Evolutionary conservation across 1,140 invertebrate genomes (phyloP), one percentile per base, ranked within the genome.

Genomic region (Tetramorium simillimum): DNA sequence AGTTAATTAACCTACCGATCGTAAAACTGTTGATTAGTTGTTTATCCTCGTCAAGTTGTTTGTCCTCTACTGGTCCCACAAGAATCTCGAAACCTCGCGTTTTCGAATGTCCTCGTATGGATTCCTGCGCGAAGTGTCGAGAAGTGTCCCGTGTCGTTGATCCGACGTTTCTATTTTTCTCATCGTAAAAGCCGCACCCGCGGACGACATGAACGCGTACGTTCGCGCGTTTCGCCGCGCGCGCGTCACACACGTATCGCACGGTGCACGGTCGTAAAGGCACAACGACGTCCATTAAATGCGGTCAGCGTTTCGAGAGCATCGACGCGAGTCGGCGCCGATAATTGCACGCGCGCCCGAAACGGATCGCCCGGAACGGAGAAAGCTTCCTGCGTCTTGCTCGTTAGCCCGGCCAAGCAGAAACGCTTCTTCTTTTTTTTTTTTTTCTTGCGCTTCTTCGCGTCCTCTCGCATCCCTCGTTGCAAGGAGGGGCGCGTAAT

Each of bases 291-390:
- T 62, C 77, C n/a, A 70, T 75, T 37, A 75, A 84, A 76, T 4
- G 81, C 81, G 81, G 81, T 75, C 70, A 76, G 53, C 70, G 70
- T 75, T 60, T 81, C 69, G 80, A 58, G 56, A 84, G 81, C 53
- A 51, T 75, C n/a, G 43, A 18, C 40, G 69, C 81, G 51, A 84
- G n/a, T 84, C 53, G 65, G 43, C 56, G 53, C n/a, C 70, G 18
- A 84, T 84, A 33, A 56, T 46, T 49, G 43, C 43, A 40, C 43
- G 76, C 76, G 43, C 60, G 21, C 0, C 53, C 53, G 43, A 84
- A 75, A 62, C 69, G 80, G 18, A 75, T 84, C 80, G 24, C 9
- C 56, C 70, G 21, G 40, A 84, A 84, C 70, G 53, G 70, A 76
- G 70, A 84, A 84, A 75, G 80, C 43, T 37, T 60, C 40, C 40